These are phyloP conservation scores for Saturnia pavonia DNA, from an alignment of 2,888 invertebrate species.

Conservation along the genomic window DNA sequence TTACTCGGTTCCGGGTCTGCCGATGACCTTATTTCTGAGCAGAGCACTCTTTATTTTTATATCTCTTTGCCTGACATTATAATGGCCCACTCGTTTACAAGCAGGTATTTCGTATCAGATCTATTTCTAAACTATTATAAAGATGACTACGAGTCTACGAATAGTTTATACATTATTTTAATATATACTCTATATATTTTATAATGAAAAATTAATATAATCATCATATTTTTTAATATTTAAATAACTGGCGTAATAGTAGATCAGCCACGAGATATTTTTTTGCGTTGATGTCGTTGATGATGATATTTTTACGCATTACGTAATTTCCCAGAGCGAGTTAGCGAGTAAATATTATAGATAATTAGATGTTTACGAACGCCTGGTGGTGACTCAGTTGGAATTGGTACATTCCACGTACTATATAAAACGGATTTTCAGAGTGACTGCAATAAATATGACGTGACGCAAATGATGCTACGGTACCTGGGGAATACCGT, in stretches of 20 bases:
- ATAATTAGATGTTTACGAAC: slow-evolving; percentile 20
- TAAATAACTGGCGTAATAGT: background rate
- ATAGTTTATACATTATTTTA: background rate
- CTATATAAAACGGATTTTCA: slow-evolving; percentile 49
- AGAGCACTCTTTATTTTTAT: slow-evolving; percentile 75
- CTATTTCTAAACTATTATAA: background rate
- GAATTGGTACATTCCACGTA: slow-evolving; percentile 51
- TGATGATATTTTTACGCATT: slow-evolving; percentile 30
- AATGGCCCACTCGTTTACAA: slow-evolving; percentile 42
- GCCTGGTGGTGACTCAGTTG: slow-evolving; percentile 57
- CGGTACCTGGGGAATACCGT: slow-evolving; percentile 63
- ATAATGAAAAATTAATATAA: background rate
- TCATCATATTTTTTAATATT: background rate
- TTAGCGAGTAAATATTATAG: slow-evolving; percentile 18
- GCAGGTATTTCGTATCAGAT: background rate
- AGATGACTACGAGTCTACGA: background rate
- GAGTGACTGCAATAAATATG: slow-evolving; percentile 47
- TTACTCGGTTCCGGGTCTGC: slow-evolving; percentile 78
- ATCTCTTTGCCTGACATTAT: slow-evolving; percentile 66
- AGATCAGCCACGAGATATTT: background rate
- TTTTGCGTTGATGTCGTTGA: background rate
- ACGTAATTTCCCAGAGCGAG: slow-evolving; percentile 33
- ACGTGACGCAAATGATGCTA: slow-evolving; percentile 28
- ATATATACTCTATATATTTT: background rate
- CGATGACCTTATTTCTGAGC: slow-evolving; percentile 76